A percentile compares a stretch with the other conserved stretches of the same genome.
phyloP scores from a whole-genome alignment of 2,797 vertebrate genomes.

The Parauchenoglanis ngamensis region DNA sequence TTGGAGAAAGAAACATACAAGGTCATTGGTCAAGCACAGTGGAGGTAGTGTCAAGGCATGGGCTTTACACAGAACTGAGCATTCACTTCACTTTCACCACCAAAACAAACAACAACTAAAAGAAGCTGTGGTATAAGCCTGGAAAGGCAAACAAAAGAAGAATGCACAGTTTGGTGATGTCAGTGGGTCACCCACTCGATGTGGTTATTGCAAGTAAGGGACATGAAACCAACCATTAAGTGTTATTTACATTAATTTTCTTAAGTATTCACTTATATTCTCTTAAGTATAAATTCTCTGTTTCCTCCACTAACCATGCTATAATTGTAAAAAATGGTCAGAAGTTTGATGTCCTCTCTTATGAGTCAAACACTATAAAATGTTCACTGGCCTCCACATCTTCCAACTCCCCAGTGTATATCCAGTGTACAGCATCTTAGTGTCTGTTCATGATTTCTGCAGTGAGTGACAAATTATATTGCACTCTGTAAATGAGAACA shows the following conservation, averaged over 20 bases:
- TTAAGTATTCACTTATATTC: neutral
- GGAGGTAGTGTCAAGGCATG: neutral
- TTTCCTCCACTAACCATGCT: neutral
- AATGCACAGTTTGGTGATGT: neutral
- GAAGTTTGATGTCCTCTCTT: neutral
- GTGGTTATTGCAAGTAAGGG: neutral
- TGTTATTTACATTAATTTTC: neutral
- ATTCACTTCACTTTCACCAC: neutral
- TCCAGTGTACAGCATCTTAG: neutral
- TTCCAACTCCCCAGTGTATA: neutral
- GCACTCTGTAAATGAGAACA: constrained; percentile 36
- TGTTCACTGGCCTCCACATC: neutral
- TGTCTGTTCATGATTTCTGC: constrained; percentile 30
- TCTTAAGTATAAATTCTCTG: neutral
- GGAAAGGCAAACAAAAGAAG: neutral
- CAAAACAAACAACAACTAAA: neutral
- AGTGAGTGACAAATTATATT: constrained; percentile 19
- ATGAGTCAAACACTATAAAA: neutral
- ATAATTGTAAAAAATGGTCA: neutral
- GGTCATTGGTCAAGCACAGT: neutral
- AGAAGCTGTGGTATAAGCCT: neutral
- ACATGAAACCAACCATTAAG: neutral
- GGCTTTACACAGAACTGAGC: neutral
- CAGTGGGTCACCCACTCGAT: neutral
- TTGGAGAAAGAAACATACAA: neutral